Percentiles rank a stretch among this genome's conserved stretches.
Evolutionary conservation across 1,140 invertebrate genomes (phyloP).

Genomic region (Holcopasites calliopsidis): DNA sequence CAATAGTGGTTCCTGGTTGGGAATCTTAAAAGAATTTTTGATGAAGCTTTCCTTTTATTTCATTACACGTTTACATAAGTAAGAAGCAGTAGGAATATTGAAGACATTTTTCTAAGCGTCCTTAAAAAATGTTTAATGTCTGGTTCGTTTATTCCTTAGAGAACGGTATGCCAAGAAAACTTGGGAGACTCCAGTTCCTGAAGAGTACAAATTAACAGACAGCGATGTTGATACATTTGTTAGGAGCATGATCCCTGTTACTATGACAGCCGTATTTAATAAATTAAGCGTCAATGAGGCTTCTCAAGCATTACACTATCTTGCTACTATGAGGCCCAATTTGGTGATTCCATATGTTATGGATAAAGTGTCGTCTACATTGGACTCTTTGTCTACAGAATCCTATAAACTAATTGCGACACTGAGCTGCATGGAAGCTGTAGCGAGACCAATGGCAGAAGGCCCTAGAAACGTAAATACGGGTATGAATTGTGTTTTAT

Average conservation of each 20-base stretch:
- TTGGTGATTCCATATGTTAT: conserved; percentile 91
- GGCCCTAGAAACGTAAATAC: conserved; percentile 80
- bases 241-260: conserved; percentile 84
- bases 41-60: conserved; percentile 82
- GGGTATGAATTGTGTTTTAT: conserved; percentile 51
- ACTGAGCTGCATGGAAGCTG: conserved; percentile 87
- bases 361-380: conserved; percentile 87
- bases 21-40: conserved; percentile 83
- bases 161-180: conserved; percentile 83
- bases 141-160: conserved; percentile 64
- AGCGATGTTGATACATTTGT: conserved; percentile 92
- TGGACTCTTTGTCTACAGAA: conserved; percentile 93
- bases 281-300: conserved; percentile 85
- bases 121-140: neutral
- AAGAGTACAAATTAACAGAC: conserved; percentile 87
- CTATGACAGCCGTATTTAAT: conserved; percentile 88
- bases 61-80: conserved; percentile 82
- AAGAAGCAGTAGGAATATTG: neutral
- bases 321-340: conserved; percentile 90
- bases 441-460: conserved; percentile 85
- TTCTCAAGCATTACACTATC: conserved; percentile 85
- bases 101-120: neutral
- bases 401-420: conserved; percentile 90
- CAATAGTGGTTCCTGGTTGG: conserved; percentile 89
- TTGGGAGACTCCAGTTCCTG: conserved; percentile 86